A percentile compares a stretch with the other conserved stretches of the same genome.
These are phyloP conservation scores for Philopedon plagiatum DNA, from an alignment of 2,888 invertebrate species.

Conservation along the genomic window DNA sequence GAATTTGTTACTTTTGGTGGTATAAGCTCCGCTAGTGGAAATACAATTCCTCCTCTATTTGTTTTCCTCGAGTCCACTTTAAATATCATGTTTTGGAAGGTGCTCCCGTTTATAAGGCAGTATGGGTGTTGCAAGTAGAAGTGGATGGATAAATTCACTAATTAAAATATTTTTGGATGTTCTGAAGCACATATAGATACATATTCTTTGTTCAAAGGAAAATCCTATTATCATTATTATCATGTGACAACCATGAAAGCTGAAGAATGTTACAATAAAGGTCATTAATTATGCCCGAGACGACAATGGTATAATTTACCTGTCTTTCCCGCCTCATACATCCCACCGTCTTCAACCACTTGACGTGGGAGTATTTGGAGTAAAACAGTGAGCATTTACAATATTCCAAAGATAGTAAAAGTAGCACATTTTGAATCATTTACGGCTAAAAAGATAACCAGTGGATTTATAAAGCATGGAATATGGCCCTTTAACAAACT, in stretches of 20 bases:
- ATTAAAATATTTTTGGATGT: neutral
- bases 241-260: conserved; percentile 62
- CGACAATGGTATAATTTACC: conserved; percentile 17
- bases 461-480: neutral
- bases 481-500: conserved; percentile 11
- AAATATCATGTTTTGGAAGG: conserved; percentile 9
- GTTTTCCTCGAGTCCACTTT: conserved; percentile 50
- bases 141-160: conserved; percentile 27
- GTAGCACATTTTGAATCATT: conserved; percentile 3
- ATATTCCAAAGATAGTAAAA: neutral
- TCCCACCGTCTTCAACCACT: conserved; percentile 37
- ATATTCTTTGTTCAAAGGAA: conserved; percentile 19
- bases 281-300: conserved; percentile 38
- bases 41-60: conserved; percentile 61
- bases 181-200: conserved; percentile 42
- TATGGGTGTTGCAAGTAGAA: conserved; percentile 1
- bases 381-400: neutral
- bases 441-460: conserved; percentile 18
- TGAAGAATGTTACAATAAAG: neutral
- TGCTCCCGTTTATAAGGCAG: conserved; percentile 20
- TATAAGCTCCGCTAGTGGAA: conserved; percentile 59
- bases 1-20: conserved; percentile 61
- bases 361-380: neutral
- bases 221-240: conserved; percentile 75
- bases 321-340: conserved; percentile 60